Evolutionary conservation across 2,113 vertebrate species (phyloP).

Genomic region (Siphamia tubifer): DNA sequence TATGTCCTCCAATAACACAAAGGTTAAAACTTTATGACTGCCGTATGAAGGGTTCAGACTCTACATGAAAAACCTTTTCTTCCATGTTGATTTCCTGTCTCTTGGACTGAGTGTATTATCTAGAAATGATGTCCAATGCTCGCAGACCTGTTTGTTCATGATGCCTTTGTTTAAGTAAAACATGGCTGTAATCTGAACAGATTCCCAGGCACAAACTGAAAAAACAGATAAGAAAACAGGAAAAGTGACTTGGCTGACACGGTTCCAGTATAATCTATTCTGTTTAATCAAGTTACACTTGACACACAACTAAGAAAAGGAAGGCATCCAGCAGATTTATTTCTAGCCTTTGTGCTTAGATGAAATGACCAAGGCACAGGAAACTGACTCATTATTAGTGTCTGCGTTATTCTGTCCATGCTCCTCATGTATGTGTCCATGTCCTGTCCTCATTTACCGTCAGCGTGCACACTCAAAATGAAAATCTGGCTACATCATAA

Average conservation of each 20-base stretch:
- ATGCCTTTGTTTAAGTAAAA: slow-evolving; percentile 29
- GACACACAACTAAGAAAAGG: background rate
- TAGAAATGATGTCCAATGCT: slow-evolving; percentile 3
- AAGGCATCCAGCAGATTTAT: background rate
- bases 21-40: no score
- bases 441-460: slow-evolving; percentile 37
- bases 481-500: slow-evolving; percentile 7
- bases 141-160: slow-evolving; percentile 15
- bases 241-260: background rate
- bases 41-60: no score
- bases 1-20: no score
- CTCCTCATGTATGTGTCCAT: slow-evolving; percentile 24
- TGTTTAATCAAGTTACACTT: background rate
- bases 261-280: no score
- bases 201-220: background rate
- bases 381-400: slow-evolving; percentile 35
- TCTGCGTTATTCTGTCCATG: slow-evolving; percentile 5
- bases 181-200: slow-evolving; percentile 18
- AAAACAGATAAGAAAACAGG: slow-evolving; percentile 34
- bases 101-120: background rate
- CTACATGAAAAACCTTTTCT: background rate
- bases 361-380: background rate
- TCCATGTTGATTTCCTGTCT: background rate
- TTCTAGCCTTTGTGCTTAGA: slow-evolving; percentile 13
- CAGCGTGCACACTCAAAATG: background rate